Base-by-base conservation (phyloP, 2,888 invertebrate species). In the Ophonus ardosiacus region DNA sequence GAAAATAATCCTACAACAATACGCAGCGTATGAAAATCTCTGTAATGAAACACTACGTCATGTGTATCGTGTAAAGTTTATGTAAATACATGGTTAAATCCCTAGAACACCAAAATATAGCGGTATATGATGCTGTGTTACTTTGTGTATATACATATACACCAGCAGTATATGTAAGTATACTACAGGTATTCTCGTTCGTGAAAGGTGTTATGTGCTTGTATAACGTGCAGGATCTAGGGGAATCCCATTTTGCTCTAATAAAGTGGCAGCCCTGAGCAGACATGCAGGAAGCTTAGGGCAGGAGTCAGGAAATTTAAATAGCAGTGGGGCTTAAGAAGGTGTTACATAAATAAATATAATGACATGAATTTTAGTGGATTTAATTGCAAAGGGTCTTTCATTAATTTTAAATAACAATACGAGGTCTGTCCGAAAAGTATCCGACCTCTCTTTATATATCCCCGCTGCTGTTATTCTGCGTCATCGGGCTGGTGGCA, bases 231-330 rank as follows among this genome's bases (percentile, higher is more conserved):
- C 21, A 24, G 63, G 43, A 51, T 51, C 24, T 21, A 63, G 63
- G 63, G 63, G 63, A 63, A 63, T 63, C 63, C 63, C 63, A 63
- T 63, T 63, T 63, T 63, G 63, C 63, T 18, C 63, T 63, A 63
- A 63, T 63, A 63, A 63, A 63, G 63, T 63, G 63, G 13, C 63
- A 63, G 24, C 63, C 24, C 5, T 63, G 24, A 51, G 43, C 43
- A 51, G 10, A 51, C 43, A 51, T 3, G 8, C 43, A 8, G 10
- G 43, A 51, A 8, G 43, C 13, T 51, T 51, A 51, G 31, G 31
- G 31, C 5, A 31, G 31, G 31, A 31, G 43, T 51, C 43, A 51
- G 10, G 43, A 51, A 1, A 13, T 51, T 51, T 51, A 51, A 51
- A 51, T 51, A 51, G 43, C 43, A 51, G 13, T 0, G 6, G 43